Evolutionary conservation across 2,113 vertebrate species (phyloP), one percentile per base, ranked within the genome.

Genomic region (Neolamprologus toae): DNA sequence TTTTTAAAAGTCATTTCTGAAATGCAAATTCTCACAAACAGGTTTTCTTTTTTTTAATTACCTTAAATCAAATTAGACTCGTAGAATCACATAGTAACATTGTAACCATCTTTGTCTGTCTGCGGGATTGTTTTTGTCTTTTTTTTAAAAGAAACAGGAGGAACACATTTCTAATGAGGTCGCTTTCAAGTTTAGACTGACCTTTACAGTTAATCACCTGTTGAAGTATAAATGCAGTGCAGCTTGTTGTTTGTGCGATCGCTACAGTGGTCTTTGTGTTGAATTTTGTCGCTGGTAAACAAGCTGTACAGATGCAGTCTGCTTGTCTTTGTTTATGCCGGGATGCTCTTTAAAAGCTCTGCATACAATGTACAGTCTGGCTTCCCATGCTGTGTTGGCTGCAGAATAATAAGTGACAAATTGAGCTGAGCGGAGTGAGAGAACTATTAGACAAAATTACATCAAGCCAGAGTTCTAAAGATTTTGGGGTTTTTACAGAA

Each of bases 271-370:
- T 16, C n/a, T 81, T 45, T 59, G 26, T 45, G 53, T 45, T 63
- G 8, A 31, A 28, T 68, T 81, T 82, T 53, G 53, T 23, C n/a
- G 5, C 16, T 37, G 9, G 19, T 31, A 59, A 80, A 86, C 31
- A 40, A 84, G 51, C 17, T 45, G 35, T 63, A 14, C 51, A 68
- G 66, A 53, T 83, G 49, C 51, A 55, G 83, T 57, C 42, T 7
- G 31, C 37, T 85, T 88, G 19, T 81, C 40, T 83, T 83, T 83
- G 68, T 87, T 28, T 51, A 66, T 82, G 37, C 17, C 53, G 11
- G 54, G 96, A 97, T 97, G 97, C 96, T 96, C 95, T 96, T 82
- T 26, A 45, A 84, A 84, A 88, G 42, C 21, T 26, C 31, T 59
- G 53, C 53, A 4, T 19, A 14, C 80, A 68, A 40, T 9, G 28